A percentile compares a stretch with the other conserved stretches of the same genome.
Evolutionary conservation across 2,113 vertebrate species (phyloP).

Genomic region (Mohoua ochrocephala): DNA sequence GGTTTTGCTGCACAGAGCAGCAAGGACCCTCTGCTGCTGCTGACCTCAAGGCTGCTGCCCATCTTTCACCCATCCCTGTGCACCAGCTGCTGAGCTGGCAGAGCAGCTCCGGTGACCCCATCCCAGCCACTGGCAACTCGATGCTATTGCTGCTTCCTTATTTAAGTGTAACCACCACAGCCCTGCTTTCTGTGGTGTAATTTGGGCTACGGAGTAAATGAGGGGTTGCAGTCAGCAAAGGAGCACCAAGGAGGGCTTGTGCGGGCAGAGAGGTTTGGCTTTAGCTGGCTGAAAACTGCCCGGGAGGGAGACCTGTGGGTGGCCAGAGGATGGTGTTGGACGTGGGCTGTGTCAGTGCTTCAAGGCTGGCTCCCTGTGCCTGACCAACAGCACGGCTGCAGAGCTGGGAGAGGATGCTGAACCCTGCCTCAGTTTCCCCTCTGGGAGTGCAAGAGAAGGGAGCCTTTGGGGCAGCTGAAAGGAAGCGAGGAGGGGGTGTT

Average conservation of each 20-base stretch:
- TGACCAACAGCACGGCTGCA: fast-evolving
- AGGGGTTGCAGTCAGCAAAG: neutral
- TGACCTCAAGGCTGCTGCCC: fast-evolving
- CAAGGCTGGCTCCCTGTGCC: neutral
- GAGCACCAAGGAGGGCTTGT: neutral
- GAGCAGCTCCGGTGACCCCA: neutral
- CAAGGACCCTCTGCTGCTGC: neutral
- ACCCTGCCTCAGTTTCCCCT: neutral
- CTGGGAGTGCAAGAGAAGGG: neutral
- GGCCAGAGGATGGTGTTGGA: neutral
- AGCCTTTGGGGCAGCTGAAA: neutral
- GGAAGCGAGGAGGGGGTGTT: neutral
- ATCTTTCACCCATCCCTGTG: neutral
- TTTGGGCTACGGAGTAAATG: neutral
- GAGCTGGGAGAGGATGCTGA: neutral
- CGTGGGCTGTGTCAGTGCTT: neutral
- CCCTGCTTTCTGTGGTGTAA: neutral
- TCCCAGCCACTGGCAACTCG: neutral
- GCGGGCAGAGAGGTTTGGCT: neutral
- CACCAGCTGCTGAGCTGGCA: neutral
- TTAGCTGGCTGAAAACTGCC: neutral
- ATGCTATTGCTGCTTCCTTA: neutral
- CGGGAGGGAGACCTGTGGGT: neutral
- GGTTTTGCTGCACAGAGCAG: neutral
- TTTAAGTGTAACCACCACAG: neutral